Evolutionary conservation across 2,888 invertebrate genomes (phyloP).

Genomic region (Drosophila incognita): DNA sequence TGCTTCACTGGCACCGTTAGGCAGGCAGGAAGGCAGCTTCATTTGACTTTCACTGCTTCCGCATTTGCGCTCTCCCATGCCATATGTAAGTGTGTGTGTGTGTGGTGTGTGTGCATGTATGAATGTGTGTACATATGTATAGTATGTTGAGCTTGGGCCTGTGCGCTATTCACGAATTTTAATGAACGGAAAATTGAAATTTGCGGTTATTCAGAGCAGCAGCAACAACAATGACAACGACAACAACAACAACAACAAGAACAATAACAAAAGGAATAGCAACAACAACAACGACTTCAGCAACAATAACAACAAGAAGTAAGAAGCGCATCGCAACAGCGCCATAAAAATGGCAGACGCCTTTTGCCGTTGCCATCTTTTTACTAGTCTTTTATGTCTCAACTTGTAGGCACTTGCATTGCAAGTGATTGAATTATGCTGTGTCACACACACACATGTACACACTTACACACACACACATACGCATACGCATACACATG

Average conservation of each 20-base stretch:
- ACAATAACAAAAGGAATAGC: neutral
- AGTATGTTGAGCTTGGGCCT: slow-evolving; percentile 21
- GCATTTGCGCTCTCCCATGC: slow-evolving; percentile 45
- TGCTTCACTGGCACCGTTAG: slow-evolving; percentile 9
- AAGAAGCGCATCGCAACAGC: slow-evolving; percentile 10
- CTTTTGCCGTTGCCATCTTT: slow-evolving; percentile 11
- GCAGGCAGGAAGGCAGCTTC: slow-evolving; percentile 34
- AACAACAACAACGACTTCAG: neutral
- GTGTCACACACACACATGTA: slow-evolving; percentile 28
- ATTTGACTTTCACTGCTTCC: slow-evolving; percentile 64
- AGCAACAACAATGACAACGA: slow-evolving; percentile 5
- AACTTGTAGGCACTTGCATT: slow-evolving; percentile 52
- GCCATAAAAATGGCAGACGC: slow-evolving; percentile 33
- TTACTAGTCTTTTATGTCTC: slow-evolving; percentile 34
- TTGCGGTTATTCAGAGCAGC: slow-evolving; percentile 60
- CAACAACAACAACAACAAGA: neutral
- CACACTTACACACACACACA: slow-evolving; percentile 4
- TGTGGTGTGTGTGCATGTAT: neutral
- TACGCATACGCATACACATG: neutral
- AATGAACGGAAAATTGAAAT: slow-evolving; percentile 75
- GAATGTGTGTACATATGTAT: neutral
- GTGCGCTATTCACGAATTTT: slow-evolving; percentile 72
- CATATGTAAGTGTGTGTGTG: slow-evolving; percentile 9
- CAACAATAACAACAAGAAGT: neutral
- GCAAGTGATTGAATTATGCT: slow-evolving; percentile 79